Evolutionary conservation across 2,797 vertebrate genomes (phyloP).

Genomic region (Scleropages formosus): DNA sequence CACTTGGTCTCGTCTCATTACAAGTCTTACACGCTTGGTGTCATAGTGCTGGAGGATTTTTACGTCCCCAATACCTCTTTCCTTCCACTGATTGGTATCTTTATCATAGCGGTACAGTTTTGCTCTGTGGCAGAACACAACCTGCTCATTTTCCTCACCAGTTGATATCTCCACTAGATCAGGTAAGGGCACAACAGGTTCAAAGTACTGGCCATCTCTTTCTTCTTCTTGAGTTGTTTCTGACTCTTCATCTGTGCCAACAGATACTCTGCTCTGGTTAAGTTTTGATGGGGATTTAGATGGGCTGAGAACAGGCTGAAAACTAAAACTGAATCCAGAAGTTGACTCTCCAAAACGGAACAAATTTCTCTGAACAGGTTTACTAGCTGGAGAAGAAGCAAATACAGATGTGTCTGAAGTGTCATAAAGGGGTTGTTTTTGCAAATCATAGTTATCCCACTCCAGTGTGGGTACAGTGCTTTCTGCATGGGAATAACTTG

Average conservation of each 20-base stretch:
- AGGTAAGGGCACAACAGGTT: conserved; percentile 91
- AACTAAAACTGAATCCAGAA: conserved; percentile 89
- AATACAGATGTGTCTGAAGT: conserved; percentile 80
- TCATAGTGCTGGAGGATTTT: conserved; percentile 90
- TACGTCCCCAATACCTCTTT: conserved; percentile 94
- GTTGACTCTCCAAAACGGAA: conserved; percentile 94
- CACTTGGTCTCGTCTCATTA: conserved; percentile 97
- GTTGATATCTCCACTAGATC: conserved; percentile 89
- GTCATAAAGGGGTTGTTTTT: conserved; percentile 79
- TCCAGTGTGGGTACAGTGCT: conserved; percentile 80
- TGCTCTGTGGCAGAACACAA: conserved; percentile 92
- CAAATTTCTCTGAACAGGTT: conserved; percentile 83
- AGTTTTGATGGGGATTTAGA: conserved; percentile 89
- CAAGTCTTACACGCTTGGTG: conserved; percentile 81
- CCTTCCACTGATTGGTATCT: conserved; percentile 89
- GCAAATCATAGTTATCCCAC: conserved; percentile 92
- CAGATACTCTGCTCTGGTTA: conserved; percentile 86
- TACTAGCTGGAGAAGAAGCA: conserved; percentile 77
- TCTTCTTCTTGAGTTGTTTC: conserved; percentile 91
- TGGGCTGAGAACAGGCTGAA: conserved; percentile 90
- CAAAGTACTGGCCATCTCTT: conserved; percentile 90
- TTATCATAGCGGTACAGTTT: conserved; percentile 96
- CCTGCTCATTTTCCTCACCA: conserved; percentile 95
- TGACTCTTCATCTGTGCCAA: conserved; percentile 89
- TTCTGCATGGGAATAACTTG: conserved; percentile 73